Conservation (phyloP, 2,888 invertebrate species). For the Limnephilus marmoratus region DNA sequence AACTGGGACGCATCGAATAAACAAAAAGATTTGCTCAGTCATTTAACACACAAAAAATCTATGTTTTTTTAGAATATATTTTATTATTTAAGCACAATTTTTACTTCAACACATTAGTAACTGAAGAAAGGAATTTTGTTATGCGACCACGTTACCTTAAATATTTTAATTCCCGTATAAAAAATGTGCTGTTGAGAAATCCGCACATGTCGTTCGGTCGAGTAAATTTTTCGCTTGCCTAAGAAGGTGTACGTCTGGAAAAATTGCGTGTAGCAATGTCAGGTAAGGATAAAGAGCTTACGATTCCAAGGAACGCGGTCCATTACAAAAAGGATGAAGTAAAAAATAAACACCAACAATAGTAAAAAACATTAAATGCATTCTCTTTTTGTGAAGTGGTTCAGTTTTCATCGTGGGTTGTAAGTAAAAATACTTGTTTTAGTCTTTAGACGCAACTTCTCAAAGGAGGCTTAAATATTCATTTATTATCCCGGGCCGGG, state of each 20-base stretch:
- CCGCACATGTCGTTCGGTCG: slow-evolving; percentile 27
- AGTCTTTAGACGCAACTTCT: slow-evolving; percentile 55
- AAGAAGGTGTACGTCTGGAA: slow-evolving; percentile 25
- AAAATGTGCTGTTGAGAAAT: slow-evolving; percentile 21
- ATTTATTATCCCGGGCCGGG: slow-evolving; percentile 63
- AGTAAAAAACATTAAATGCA: too few species aligned
- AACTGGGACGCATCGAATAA: neutral
- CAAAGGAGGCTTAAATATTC: slow-evolving; percentile 65
- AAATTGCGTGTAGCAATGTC: slow-evolving; percentile 27
- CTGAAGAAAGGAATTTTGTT: neutral
- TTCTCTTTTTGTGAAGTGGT: slow-evolving; percentile 6
- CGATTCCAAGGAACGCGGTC: neutral
- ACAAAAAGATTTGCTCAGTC: neutral
- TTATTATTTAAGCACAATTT: too few species aligned
- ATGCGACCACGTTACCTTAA: neutral
- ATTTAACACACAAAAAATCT: neutral
- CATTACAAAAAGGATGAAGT: slow-evolving; percentile 4
- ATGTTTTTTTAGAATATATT: too few species aligned
- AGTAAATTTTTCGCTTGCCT: slow-evolving; percentile 45
- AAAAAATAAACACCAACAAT: neutral
- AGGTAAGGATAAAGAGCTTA: slow-evolving; percentile 42
- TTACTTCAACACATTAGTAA: neutral
- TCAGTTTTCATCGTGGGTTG: neutral
- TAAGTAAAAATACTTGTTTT: neutral
- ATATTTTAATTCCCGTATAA: neutral